phyloP scores from a whole-genome alignment of 2,888 invertebrate species.

The Oeneis ivallda region DNA sequence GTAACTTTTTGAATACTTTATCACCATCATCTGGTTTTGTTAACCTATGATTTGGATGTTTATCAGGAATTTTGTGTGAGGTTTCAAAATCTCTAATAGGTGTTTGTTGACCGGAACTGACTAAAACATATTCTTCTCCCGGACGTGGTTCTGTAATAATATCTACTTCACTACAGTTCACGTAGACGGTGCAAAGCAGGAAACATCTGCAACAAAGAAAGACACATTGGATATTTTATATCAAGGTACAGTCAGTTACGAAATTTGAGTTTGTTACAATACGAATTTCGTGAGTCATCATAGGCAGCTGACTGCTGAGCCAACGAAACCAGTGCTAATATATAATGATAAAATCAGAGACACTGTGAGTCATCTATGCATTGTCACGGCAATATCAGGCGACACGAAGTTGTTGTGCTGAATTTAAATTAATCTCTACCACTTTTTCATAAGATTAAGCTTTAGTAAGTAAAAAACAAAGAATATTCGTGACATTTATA shows the following conservation, averaged over 20 bases:
- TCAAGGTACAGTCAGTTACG: constrained; percentile 11
- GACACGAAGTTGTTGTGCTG: not conserved
- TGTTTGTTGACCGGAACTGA: constrained; percentile 79
- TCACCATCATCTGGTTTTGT: constrained; percentile 66
- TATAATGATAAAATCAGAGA: constrained; percentile 52
- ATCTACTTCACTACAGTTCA: constrained; percentile 77
- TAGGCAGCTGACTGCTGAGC: constrained; percentile 62
- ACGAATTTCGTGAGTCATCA: constrained; percentile 65
- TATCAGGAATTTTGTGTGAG: constrained; percentile 86
- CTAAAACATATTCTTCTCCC: constrained; percentile 85
- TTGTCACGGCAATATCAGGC: constrained; percentile 39
- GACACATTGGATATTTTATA: constrained; percentile 11
- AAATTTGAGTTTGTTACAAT: constrained; percentile 40
- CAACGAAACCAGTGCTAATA: constrained; percentile 42
- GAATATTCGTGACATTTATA: too few relatives aligned
- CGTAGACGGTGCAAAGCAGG: constrained; percentile 70
- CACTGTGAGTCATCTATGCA: constrained; percentile 63
- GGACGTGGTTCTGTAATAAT: constrained; percentile 84
- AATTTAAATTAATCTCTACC: not conserved
- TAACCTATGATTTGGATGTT: constrained; percentile 67
- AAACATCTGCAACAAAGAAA: constrained; percentile 78
- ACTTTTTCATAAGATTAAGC: not conserved
- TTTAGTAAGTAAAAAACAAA: too few relatives aligned
- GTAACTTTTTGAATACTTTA: constrained; percentile 69
- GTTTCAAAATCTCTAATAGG: constrained; percentile 84